Evolutionary conservation across 1,140 invertebrate species (phyloP), one percentile per base, ranked within the genome.

Genomic region (Ruditapes philippinarum): DNA sequence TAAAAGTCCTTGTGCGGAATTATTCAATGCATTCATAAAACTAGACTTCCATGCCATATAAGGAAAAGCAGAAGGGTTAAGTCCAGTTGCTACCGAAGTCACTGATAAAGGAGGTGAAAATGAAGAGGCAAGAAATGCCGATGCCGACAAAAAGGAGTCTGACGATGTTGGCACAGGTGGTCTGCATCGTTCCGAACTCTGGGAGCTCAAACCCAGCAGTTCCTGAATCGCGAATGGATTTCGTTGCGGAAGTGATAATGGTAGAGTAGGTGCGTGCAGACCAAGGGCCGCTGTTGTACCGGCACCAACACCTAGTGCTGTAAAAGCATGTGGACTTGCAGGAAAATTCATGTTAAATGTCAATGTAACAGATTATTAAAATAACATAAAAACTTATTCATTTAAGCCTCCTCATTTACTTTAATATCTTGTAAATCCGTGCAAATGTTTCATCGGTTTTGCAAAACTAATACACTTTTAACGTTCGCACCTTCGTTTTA

Each of bases 141-240:
- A 89, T 2, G 87, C 87, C 49, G 87, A 89, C 65, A 89, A 49
- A 73, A 89, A 76, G 11, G 87, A 73, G 14, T 89, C 87, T 5
- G 87, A 82, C 17, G 70, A 31, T 36, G 40, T 86, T 25, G 54
- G 54, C 19, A 17, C 54, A 0, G 87, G 17, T 1, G 73, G 84
- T 65, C 87, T 60, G 33, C 79, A 82, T 60, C 79, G 81, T 49
- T 89, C 87, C 12, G 85, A 79, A 31, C 22, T 79, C n/a, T 70
- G 76, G 65, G 62, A 73, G 22, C 68, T 62, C 12, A 89, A 68
- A 38, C 87, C 87, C 19, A 89, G 25, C 38, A 89, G 79, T 89
- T 89, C 87, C 51, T 89, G 87, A 14, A 89, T 89, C 22, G 78
- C 87, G 54, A 89, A 89, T 73, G 87, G 79, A 42, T 82, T 80